phyloP scores from a whole-genome alignment of 37 sponge, comb jelly and placozoan genomes.

The Chondrilla cf. caribensis region DNA sequence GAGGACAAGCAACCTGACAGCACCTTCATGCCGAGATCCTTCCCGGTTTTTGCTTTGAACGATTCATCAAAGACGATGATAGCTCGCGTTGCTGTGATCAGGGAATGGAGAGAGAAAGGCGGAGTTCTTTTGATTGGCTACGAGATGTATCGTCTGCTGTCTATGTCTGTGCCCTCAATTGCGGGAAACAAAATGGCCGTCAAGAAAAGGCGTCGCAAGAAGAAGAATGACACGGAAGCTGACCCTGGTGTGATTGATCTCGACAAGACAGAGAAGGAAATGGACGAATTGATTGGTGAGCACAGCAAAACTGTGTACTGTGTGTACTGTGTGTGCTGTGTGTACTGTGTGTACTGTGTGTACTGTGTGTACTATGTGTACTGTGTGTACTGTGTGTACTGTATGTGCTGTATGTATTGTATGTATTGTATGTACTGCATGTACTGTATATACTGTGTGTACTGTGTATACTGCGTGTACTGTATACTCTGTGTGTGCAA shows the following conservation, averaged over 20 bases:
- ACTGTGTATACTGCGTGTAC: not conserved
- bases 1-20: not conserved
- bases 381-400: too few species aligned
- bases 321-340: too few species aligned
- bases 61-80: conserved; percentile 74
- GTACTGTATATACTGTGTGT: not conserved
- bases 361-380: not conserved
- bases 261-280: conserved; percentile 79
- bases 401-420: not conserved
- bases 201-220: conserved; percentile 57
- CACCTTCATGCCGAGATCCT: conserved; percentile 24
- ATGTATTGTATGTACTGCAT: too few species aligned
- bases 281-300: conserved; percentile 71
- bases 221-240: not conserved
- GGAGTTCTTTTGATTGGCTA: conserved; percentile 97
- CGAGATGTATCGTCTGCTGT: conserved; percentile 85
- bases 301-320: too few species aligned
- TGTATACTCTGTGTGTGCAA: too few species aligned
- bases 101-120: conserved; percentile 67
- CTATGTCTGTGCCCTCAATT: conserved; percentile 76
- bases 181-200: conserved; percentile 81
- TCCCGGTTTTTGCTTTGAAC: conserved; percentile 58
- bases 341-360: not conserved
- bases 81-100: conserved; percentile 62
- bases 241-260: conserved; percentile 50